Percentiles rank a stretch among this genome's conserved stretches.
phyloP scores from a whole-genome alignment of 2,113 vertebrate genomes.

The Hemiscyllium ocellatum region DNA sequence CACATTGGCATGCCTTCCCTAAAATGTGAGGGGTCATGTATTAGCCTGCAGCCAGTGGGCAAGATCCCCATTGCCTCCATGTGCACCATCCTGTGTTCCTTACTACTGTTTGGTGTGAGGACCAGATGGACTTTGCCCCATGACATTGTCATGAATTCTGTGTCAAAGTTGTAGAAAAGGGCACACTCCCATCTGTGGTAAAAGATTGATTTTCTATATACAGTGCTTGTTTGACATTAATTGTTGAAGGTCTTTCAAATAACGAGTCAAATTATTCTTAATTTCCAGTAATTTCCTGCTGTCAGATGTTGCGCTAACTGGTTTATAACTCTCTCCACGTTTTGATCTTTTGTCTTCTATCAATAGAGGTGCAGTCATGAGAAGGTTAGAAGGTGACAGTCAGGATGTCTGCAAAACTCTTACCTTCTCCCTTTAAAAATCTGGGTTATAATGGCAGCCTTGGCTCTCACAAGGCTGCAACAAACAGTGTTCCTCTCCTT shows the following conservation, averaged over 20 bases:
- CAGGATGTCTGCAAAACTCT: background rate
- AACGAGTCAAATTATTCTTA: background rate
- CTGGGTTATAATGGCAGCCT: background rate
- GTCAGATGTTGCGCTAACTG: background rate
- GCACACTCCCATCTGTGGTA: background rate
- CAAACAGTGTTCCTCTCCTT: background rate
- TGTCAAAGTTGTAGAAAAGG: background rate
- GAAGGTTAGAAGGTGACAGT: background rate
- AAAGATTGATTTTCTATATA: background rate
- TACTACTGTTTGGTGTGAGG: background rate
- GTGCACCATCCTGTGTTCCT: background rate
- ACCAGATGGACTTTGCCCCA: background rate
- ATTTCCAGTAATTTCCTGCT: background rate
- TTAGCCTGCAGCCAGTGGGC: no score
- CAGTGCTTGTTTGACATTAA: background rate
- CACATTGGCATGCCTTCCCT: background rate
- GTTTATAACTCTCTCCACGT: background rate
- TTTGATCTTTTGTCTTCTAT: background rate
- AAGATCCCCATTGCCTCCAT: no score
- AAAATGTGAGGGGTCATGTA: background rate
- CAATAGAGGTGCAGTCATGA: background rate
- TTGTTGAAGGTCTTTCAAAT: background rate
- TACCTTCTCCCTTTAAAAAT: background rate
- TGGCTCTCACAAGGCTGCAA: background rate
- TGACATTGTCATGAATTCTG: background rate